These are phyloP conservation scores for Euplagia quadripunctaria DNA, from an alignment of 2,888 invertebrate species.

Conservation along the genomic window DNA sequence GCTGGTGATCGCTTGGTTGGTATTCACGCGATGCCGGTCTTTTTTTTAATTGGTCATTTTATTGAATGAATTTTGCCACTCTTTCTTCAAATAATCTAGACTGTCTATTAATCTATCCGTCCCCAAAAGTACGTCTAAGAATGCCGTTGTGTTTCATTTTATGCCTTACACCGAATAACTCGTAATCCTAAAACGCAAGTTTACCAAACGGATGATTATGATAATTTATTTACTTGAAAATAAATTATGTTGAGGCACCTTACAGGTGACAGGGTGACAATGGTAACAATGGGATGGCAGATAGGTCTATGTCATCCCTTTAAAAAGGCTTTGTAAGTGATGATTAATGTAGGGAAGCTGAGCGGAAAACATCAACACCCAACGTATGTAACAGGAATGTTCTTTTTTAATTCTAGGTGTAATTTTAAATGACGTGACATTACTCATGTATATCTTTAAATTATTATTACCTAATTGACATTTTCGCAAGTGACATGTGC, in stretches of 20 bases:
- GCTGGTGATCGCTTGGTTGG: too few species aligned
- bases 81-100: too few species aligned
- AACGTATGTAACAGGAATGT: slow-evolving; percentile 44
- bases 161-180: neutral
- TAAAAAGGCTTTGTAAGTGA: slow-evolving; percentile 56
- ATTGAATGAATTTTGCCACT: neutral
- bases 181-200: slow-evolving; percentile 33
- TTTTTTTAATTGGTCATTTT: neutral
- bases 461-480: neutral
- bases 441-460: neutral
- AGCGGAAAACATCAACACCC: slow-evolving; percentile 47
- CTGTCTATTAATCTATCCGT: neutral
- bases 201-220: slow-evolving; percentile 51
- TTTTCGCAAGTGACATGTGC: too few species aligned
- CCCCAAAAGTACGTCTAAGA: neutral
- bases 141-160: neutral
- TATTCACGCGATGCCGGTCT: too few species aligned
- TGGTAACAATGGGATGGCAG: slow-evolving; percentile 53
- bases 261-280: slow-evolving; percentile 51
- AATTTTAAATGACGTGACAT: slow-evolving; percentile 20
- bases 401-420: slow-evolving; percentile 31
- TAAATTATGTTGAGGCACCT: slow-evolving; percentile 51
- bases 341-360: slow-evolving; percentile 57
- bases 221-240: slow-evolving; percentile 56
- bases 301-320: slow-evolving; percentile 59